phyloP scores from a whole-genome alignment of 2,113 vertebrate genomes.

The Acanthisitta chloris region DNA sequence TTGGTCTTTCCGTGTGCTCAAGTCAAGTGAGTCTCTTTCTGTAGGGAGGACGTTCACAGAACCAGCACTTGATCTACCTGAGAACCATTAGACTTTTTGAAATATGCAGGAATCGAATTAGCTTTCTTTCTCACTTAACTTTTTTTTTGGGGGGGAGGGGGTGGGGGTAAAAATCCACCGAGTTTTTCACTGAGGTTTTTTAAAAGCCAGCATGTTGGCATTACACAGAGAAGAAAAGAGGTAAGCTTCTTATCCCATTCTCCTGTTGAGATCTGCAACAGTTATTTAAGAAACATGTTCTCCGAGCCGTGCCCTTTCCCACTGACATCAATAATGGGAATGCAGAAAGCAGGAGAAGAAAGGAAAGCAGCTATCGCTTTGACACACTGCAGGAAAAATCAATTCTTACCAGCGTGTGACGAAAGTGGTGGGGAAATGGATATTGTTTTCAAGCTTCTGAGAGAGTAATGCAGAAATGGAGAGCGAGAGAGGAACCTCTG shows the following conservation, averaged over 20 bases:
- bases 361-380: constrained; percentile 13
- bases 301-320: constrained; percentile 33
- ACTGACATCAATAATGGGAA: constrained; percentile 6
- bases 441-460: background rate
- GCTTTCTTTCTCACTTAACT: constrained; percentile 40
- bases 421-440: background rate
- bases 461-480: background rate
- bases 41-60: constrained; percentile 40
- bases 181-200: constrained; percentile 68
- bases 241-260: constrained; percentile 38
- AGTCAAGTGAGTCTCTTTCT: constrained; percentile 42
- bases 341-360: constrained; percentile 37
- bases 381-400: constrained; percentile 32
- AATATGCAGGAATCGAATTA: constrained; percentile 62
- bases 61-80: constrained; percentile 63
- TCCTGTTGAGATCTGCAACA: constrained; percentile 38
- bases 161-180: background rate
- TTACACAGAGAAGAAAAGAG: constrained; percentile 46
- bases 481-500: background rate
- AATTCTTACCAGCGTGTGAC: background rate
- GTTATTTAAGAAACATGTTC: background rate
- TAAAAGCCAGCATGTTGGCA: constrained; percentile 62
- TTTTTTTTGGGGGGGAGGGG: background rate
- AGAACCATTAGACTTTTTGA: constrained; percentile 61
- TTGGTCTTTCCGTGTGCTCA: constrained; percentile 28